Percentiles rank a stretch among this genome's conserved stretches.
Evolutionary conservation across 2,888 invertebrate genomes (phyloP).

Genomic region (Hyles lineata): DNA sequence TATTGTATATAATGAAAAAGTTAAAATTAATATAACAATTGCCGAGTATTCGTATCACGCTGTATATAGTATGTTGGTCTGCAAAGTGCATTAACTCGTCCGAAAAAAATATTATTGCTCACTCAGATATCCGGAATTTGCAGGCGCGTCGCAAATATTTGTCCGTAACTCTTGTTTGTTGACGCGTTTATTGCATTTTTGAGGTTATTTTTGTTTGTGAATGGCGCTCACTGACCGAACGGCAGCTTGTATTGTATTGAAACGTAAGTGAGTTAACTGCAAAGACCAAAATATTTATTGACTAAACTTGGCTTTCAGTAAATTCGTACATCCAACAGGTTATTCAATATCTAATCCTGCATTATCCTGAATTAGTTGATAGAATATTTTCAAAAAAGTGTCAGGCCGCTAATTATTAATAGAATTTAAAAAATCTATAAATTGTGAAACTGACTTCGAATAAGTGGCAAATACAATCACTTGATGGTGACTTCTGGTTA

Average conservation of each 20-base stretch:
- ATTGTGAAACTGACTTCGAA: no score
- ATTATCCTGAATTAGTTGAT: no score
- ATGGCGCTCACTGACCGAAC: conserved; percentile 23
- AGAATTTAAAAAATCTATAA: no score
- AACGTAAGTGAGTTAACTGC: not conserved
- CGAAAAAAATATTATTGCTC: conserved; percentile 71
- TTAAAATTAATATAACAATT: not conserved
- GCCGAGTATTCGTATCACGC: not conserved
- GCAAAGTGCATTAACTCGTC: conserved; percentile 74
- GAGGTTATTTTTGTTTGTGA: conserved; percentile 39
- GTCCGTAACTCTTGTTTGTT: conserved; percentile 52
- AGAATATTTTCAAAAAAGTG: no score
- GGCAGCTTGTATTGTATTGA: conserved; percentile 2
- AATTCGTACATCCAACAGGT: no score
- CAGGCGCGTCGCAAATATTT: conserved; percentile 56
- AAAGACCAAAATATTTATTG: not conserved
- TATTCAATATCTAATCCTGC: no score
- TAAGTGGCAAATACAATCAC: no score
- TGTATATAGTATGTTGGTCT: conserved; percentile 40
- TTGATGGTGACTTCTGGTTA: no score
- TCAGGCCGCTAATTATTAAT: no score
- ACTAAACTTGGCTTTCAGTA: no score
- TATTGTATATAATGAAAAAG: no score
- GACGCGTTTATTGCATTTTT: conserved; percentile 52
- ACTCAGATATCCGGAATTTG: conserved; percentile 66